Conservation (phyloP, 2,113 vertebrate genomes). For the Blennius ocellaris region DNA sequence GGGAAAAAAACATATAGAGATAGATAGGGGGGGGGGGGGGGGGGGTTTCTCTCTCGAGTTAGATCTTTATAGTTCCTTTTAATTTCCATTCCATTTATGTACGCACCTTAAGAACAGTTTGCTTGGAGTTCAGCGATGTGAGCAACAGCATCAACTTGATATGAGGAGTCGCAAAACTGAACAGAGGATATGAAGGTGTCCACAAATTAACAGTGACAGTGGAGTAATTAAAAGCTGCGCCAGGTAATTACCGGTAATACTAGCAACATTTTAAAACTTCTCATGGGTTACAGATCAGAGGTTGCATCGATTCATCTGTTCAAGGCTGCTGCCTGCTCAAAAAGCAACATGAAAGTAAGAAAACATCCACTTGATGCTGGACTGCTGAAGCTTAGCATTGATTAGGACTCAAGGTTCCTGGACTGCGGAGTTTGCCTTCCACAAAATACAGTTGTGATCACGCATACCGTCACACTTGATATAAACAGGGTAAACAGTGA, state of each 20-base stretch:
- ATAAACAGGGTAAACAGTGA: no score
- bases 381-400: background rate
- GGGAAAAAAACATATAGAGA: no score
- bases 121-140: no score
- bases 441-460: background rate
- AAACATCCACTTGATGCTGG: background rate
- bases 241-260: background rate
- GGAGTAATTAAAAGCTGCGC: background rate
- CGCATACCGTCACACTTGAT: no score
- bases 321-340: background rate
- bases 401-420: background rate
- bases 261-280: constrained; percentile 6
- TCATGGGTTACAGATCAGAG: no score
- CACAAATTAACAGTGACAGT: constrained; percentile 12
- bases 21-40: no score
- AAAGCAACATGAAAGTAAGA: background rate
- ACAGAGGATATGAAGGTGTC: no score
- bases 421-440: background rate
- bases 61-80: no score
- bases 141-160: background rate
- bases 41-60: no score
- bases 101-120: no score
- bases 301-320: background rate
- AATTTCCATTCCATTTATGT: no score
- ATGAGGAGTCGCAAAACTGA: no score